Evolutionary conservation across 2,113 vertebrate species (phyloP).

Genomic region (Seriola quinqueradiata): DNA sequence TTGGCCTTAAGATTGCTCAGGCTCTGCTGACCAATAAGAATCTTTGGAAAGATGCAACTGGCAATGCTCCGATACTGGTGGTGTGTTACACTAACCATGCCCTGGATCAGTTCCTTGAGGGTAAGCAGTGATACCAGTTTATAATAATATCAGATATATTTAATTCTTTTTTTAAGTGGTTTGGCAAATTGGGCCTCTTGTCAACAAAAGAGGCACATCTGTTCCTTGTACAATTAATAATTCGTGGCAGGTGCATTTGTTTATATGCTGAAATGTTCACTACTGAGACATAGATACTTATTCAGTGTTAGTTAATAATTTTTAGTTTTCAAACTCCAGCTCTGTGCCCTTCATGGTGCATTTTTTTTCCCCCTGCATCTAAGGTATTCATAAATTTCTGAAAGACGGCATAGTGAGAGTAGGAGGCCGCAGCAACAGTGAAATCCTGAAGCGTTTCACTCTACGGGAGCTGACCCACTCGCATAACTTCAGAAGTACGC

Average conservation of each 20-base stretch:
- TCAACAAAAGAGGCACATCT: not conserved
- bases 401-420: constrained; percentile 88
- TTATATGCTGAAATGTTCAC: not conserved
- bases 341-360: not conserved
- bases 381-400: constrained; percentile 90
- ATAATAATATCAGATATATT: not conserved
- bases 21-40: constrained; percentile 87
- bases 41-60: constrained; percentile 71
- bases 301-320: no score
- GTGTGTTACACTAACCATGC: constrained; percentile 98
- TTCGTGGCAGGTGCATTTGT: not conserved
- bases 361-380: constrained; percentile 22
- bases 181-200: not conserved
- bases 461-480: constrained; percentile 86
- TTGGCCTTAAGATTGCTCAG: constrained; percentile 93
- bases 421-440: constrained; percentile 93
- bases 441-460: constrained; percentile 87
- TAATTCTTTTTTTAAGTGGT: not conserved
- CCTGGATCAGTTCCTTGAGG: constrained; percentile 98
- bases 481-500: constrained; percentile 53
- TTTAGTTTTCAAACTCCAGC: no score
- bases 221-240: not conserved
- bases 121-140: constrained; percentile 74
- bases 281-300: no score
- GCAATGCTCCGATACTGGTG: constrained; percentile 87